These are phyloP conservation scores for Corapipo altera DNA, from an alignment of 2,113 vertebrate genomes.

Conservation along the genomic window DNA sequence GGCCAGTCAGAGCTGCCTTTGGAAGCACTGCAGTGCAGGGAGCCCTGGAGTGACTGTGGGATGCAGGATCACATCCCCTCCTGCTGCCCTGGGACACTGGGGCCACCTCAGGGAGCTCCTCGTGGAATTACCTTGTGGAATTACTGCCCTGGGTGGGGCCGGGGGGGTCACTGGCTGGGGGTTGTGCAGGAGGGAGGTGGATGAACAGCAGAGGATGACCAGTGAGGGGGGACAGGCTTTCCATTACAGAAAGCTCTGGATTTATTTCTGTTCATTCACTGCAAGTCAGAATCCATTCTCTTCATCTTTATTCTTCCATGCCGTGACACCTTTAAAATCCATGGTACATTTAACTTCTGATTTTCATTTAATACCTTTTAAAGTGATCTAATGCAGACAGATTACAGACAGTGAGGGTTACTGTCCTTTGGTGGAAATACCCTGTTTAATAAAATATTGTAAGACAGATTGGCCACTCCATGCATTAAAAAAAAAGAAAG, in stretches of 20 bases:
- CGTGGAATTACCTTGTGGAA: background rate
- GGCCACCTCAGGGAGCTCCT: background rate
- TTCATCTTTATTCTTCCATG: constrained; percentile 33
- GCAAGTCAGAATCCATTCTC: constrained; percentile 48
- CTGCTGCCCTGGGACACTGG: background rate
- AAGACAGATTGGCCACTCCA: background rate
- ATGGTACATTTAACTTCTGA: constrained; percentile 52
- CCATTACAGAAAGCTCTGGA: background rate
- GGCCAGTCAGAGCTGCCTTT: background rate
- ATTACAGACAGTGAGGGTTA: constrained; percentile 12
- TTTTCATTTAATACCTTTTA: constrained; percentile 47
- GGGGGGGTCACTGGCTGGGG: background rate
- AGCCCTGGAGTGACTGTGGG: background rate
- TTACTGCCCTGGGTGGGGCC: background rate
- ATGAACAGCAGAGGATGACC: background rate
- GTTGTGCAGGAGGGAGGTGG: background rate
- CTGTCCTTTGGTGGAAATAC: constrained; percentile 8
- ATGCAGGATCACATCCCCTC: background rate
- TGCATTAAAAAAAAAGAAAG: background rate
- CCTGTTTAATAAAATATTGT: background rate
- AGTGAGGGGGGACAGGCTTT: background rate
- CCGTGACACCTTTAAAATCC: constrained; percentile 47
- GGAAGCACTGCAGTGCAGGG: background rate
- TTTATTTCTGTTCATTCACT: constrained; percentile 13
- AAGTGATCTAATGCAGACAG: constrained; percentile 57